These are phyloP conservation scores for Poecile montanus DNA, from an alignment of 2,797 vertebrate species.

Conservation along the genomic window DNA sequence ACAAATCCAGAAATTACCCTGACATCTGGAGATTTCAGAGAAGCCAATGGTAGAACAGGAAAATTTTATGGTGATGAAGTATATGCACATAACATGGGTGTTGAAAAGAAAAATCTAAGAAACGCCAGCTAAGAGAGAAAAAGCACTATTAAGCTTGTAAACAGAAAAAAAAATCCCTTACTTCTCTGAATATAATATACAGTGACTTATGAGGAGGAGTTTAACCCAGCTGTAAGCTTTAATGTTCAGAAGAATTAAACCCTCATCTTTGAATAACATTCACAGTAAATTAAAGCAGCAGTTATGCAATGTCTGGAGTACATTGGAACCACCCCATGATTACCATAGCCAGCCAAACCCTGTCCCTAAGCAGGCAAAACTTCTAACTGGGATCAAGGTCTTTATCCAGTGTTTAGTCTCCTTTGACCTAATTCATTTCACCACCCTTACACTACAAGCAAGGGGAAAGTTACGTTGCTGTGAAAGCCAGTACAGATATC, in stretches of 20 bases:
- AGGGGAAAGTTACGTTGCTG: not conserved
- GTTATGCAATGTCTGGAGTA: slow-evolving; percentile 49
- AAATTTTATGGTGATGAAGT: not conserved
- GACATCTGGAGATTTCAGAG: not conserved
- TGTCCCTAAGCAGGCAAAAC: slow-evolving; percentile 4
- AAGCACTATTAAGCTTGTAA: not conserved
- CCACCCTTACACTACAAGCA: not conserved
- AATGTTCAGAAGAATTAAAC: slow-evolving; percentile 40
- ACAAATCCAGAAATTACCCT: not conserved
- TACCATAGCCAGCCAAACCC: slow-evolving; percentile 6
- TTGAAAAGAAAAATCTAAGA: not conserved
- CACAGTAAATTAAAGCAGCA: not conserved
- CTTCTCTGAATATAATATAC: not conserved
- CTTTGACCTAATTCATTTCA: slow-evolving; percentile 35
- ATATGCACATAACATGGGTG: not conserved
- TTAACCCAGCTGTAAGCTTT: slow-evolving; percentile 9
- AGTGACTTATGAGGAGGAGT: not conserved
- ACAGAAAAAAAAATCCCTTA: not conserved
- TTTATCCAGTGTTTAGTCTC: slow-evolving; percentile 11
- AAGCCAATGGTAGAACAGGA: not conserved
- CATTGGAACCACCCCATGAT: not conserved
- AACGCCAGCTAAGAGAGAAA: not conserved
- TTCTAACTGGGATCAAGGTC: slow-evolving; percentile 27
- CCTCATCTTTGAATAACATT: slow-evolving; percentile 16
- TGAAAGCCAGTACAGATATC: not conserved